Base-by-base conservation (phyloP, 2,888 invertebrate genomes). In the Euzophera pinguis region DNA sequence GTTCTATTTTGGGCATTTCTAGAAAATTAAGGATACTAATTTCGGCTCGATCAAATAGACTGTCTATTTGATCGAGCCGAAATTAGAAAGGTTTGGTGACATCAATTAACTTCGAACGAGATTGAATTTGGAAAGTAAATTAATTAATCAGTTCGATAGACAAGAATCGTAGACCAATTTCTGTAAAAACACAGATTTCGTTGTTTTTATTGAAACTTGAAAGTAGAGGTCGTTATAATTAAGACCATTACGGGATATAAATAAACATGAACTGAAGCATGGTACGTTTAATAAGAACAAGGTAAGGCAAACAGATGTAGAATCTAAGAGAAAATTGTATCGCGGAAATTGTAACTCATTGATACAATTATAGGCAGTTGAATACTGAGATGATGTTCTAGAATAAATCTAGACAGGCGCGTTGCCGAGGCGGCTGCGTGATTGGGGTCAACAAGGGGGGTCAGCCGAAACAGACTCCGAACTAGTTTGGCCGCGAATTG, bases 381-480 rank as follows among this genome's bases (percentile, higher is more conserved):
- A 63, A 53, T 60, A 56, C 54, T 63, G 53, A 47, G 32, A 56
- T 7, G 32, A 5, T 62, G 56, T 60, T 62, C 59, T 63, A 62
- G 65, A 64, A 59, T 52, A 61, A 50, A 55, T 59, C 56, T 56
- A 58, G 62, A 50, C 13, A 12, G 12, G 12, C 32, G 32, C 27
- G 45, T 16, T 43, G 16, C 17, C 47, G 49, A 35, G 43, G 35
- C 38, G 37, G 16, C 43, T 43, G 12, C 48, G 52, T 50, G 54
- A 53, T 53, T 47, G 52, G 53, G 67, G 69, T 63, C 66, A 61
- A 52, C 59, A 52, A 58, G 63, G 59, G 70, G 70, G 76, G 75
- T 71, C 77, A 69, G 63, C 65, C 70, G 60, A 67, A 70, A 67
- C 64, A 59, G 56, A 60, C 64, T 54, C 63, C 62, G 60, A 67